Percentiles rank a stretch among this genome's conserved stretches.
phyloP scores from a whole-genome alignment of 1,140 invertebrate species.

The Chrysomallon squamiferum region DNA sequence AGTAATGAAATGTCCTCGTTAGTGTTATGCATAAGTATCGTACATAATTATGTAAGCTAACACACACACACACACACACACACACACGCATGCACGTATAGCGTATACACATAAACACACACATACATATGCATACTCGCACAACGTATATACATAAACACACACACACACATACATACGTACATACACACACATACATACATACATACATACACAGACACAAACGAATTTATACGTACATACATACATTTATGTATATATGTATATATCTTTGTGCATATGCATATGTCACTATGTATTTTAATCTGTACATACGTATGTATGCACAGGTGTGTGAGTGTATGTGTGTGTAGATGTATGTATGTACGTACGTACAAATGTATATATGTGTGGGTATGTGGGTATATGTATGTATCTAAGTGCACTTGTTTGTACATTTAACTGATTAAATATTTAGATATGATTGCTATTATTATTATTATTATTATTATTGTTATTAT shows the following conservation, averaged over 20 bases:
- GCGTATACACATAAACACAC: too few relatives aligned
- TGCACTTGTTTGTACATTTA: conserved; percentile 1
- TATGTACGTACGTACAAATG: neutral
- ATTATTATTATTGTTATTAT: too few relatives aligned
- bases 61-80: too few relatives aligned
- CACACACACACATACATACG: neutral
- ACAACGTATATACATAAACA: too few relatives aligned
- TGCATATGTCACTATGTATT: too few relatives aligned
- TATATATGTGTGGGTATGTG: neutral
- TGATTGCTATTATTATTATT: neutral
- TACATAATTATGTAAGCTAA: too few relatives aligned
- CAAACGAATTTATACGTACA: conserved; percentile 19
- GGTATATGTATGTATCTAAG: neutral
- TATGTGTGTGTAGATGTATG: conserved; percentile 7
- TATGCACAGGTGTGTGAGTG: conserved; percentile 4
- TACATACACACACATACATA: conserved; percentile 21
- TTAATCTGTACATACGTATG: neutral
- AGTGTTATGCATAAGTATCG: too few relatives aligned
- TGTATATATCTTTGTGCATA: too few relatives aligned
- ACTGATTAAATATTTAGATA: too few relatives aligned
- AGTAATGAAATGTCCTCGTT: too few relatives aligned
- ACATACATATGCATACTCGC: too few relatives aligned
- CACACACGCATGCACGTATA: too few relatives aligned
- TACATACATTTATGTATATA: conserved; percentile 13
- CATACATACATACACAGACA: conserved; percentile 20